Conservation (phyloP, 2,797 vertebrate genomes). For the Varecia variegata region DNA sequence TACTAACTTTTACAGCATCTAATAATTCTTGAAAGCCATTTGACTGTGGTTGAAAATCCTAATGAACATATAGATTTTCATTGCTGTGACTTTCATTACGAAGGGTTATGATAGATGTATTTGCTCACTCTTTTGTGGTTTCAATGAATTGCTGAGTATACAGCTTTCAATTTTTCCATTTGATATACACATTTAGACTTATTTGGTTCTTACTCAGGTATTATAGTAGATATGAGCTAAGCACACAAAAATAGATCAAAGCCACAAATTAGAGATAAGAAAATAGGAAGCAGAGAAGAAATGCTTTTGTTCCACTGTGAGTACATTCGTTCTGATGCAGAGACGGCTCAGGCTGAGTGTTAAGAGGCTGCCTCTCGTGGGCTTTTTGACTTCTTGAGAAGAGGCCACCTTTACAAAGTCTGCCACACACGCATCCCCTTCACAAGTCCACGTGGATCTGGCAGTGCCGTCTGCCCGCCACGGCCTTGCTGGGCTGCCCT, state of each 20-base stretch:
- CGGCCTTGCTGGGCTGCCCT: fast-evolving
- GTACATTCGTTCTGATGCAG: constrained; percentile 28
- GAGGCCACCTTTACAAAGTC: not conserved
- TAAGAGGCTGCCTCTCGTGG: not conserved
- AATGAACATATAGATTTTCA: not conserved
- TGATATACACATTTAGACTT: not conserved
- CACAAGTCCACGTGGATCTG: fast-evolving
- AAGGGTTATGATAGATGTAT: not conserved
- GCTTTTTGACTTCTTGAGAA: not conserved
- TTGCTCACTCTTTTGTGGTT: not conserved
- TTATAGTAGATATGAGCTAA: not conserved
- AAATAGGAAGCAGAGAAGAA: not conserved
- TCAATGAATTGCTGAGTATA: not conserved
- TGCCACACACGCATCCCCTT: fast-evolving
- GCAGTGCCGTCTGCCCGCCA: fast-evolving
- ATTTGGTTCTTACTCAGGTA: not conserved
- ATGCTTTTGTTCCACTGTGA: not conserved
- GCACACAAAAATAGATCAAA: not conserved
- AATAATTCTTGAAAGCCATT: not conserved
- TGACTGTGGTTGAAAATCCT: not conserved
- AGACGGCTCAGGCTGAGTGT: not conserved
- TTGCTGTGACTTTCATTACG: not conserved
- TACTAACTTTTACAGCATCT: not conserved
- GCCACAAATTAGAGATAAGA: not conserved
- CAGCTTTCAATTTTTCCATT: not conserved